Evolutionary conservation across 1,140 invertebrate species (phyloP).

Genomic region (Drosophila pseudoananassae): DNA sequence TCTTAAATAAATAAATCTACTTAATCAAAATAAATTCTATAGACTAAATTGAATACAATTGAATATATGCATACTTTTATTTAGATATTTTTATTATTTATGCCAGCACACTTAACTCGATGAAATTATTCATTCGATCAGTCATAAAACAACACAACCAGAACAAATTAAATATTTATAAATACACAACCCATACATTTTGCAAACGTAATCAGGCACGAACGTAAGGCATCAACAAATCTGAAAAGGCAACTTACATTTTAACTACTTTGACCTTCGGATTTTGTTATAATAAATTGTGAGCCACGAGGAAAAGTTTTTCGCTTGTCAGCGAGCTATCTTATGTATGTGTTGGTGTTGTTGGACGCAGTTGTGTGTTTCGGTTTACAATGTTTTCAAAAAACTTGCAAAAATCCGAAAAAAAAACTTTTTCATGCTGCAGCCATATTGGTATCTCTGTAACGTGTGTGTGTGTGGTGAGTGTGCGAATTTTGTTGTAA

Average conservation of each 20-base stretch:
- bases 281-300: conserved; percentile 69
- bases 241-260: conserved; percentile 61
- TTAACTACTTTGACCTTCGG: conserved; percentile 75
- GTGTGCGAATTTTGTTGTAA: conserved; percentile 59
- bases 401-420: conserved; percentile 56
- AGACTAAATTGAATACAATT: neutral
- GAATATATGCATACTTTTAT: neutral
- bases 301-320: conserved; percentile 60
- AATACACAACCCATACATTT: conserved; percentile 47
- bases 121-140: conserved; percentile 25
- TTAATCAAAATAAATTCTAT: neutral
- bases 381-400: conserved; percentile 51
- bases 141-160: conserved; percentile 37
- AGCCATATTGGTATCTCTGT: conserved; percentile 68
- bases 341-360: conserved; percentile 49
- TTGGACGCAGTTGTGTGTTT: conserved; percentile 24
- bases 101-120: conserved; percentile 1
- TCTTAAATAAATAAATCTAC: neutral
- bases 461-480: conserved; percentile 13
- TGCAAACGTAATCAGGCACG: conserved; percentile 51
- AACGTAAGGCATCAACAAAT: conserved; percentile 56
- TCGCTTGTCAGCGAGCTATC: conserved; percentile 73
- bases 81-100: conserved; percentile 9
- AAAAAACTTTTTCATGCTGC: conserved; percentile 62
- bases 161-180: conserved; percentile 66